These are phyloP conservation scores for Eleginops maclovinus DNA, from an alignment of 2,113 vertebrate genomes.

Conservation along the genomic window DNA sequence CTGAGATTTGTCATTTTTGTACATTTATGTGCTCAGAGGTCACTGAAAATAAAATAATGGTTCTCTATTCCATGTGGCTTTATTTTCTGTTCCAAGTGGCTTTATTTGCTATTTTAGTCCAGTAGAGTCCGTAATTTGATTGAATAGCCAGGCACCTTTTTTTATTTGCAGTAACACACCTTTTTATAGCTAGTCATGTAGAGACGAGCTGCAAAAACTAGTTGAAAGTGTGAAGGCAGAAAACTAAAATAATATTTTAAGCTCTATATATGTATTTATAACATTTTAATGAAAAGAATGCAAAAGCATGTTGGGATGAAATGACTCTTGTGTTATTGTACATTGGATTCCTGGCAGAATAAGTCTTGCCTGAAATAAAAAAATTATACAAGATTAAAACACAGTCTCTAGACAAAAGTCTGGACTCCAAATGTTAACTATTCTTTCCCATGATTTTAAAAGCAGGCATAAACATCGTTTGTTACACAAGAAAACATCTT, in stretches of 20 bases:
- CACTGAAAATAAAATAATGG: slow-evolving; percentile 42
- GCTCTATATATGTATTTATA: no score
- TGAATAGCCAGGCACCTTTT: neutral
- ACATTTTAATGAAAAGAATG: no score
- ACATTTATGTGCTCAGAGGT: neutral
- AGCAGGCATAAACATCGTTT: neutral
- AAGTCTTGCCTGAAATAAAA: no score
- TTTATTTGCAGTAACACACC: neutral
- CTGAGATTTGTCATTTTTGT: neutral
- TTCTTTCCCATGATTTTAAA: neutral
- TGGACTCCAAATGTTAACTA: neutral
- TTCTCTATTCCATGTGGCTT: slow-evolving; percentile 12
- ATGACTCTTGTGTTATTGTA: no score
- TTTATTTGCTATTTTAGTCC: neutral
- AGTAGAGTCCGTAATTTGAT: neutral
- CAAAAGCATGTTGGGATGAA: no score
- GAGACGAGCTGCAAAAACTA: neutral
- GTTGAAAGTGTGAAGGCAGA: neutral
- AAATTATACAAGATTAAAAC: no score
- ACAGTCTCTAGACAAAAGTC: neutral
- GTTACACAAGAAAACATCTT: neutral
- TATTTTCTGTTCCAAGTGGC: no score
- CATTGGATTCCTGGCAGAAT: no score
- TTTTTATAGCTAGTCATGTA: neutral
- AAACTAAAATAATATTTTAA: neutral